Evolutionary conservation across 2,888 invertebrate genomes (phyloP), one percentile per base, ranked within the genome.

Genomic region (Cosmorhoe ocellata): DNA sequence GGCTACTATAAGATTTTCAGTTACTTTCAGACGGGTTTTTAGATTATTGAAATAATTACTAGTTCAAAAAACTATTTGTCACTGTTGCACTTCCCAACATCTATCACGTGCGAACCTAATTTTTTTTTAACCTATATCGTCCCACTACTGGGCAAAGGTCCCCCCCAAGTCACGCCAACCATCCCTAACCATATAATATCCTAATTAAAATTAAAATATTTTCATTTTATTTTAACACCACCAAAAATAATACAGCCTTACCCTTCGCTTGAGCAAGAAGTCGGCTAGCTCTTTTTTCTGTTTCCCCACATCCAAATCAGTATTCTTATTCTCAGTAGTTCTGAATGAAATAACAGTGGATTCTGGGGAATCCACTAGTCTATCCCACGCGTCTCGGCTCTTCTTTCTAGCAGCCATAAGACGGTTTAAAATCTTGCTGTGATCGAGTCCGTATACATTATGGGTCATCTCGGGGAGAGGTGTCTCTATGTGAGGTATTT

Each of bases 391-490:
- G 2, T 91, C 87, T 49, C 81, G 86, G 0, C 85, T 90, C 64
- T 87, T 91, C 42, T 90, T 91, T 67, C 92, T 83, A 14, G 91
- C 90, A 0, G 81, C 82, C 7, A 89, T 46, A 0, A 93, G 83
- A 41, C 91, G 82, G 30, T 81, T 86, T 91, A 95, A 92, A 33
- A 96, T 94, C 47, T 81, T 84, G 0, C 82, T 79, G 65, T 94
- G 94, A 74, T 96, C 92, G 37, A 96, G 78, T 0, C 94, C 95
- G 30, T 93, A 91, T 3, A 95, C 92, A 76, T 93, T 92, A 58
- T 95, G 91, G 0, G 93, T 92, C 95, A 96, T 96, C 53, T 91
- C 81, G 1, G 95, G 95, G 53, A 94, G 63, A 3, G 85, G 76
- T 5, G 91, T 81, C 31, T 91, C 85, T 37, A 73, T 70, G 26